Conservation (phyloP, 2,888 invertebrate species). For the Metellina segmentata region DNA sequence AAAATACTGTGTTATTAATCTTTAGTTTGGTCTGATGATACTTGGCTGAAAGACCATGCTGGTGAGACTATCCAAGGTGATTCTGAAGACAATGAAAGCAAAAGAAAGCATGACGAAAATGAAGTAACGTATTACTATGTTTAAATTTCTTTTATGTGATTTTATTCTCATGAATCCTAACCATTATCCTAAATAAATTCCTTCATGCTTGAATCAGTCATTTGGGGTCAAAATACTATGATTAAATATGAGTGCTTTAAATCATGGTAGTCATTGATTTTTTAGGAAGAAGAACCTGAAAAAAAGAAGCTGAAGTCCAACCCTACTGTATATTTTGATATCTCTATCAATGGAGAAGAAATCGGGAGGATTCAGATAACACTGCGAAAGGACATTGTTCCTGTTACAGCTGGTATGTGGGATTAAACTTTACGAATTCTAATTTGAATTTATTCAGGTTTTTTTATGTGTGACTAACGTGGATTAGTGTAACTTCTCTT, state of each 20-base stretch:
- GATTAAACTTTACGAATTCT: too few species aligned
- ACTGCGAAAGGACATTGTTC: slow-evolving; percentile 94
- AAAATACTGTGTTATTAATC: not conserved
- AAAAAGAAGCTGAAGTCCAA: slow-evolving; percentile 78
- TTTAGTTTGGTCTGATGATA: slow-evolving; percentile 97
- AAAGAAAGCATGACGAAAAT: slow-evolving; percentile 78
- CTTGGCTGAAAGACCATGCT: slow-evolving; percentile 98
- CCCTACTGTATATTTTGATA: slow-evolving; percentile 95
- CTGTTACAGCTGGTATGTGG: slow-evolving; percentile 87
- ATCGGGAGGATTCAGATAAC: slow-evolving; percentile 95
- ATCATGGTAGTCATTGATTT: not conserved
- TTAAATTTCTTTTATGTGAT: too few species aligned
- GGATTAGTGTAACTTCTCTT: too few species aligned
- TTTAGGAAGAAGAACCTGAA: slow-evolving; percentile 80
- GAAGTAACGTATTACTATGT: slow-evolving; percentile 48
- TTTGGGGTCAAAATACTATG: too few species aligned
- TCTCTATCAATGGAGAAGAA: slow-evolving; percentile 93
- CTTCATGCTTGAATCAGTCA: too few species aligned
- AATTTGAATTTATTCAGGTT: too few species aligned
- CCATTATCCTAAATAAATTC: too few species aligned
- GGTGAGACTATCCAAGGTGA: slow-evolving; percentile 87
- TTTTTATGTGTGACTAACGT: too few species aligned
- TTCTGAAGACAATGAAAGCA: slow-evolving; percentile 78
- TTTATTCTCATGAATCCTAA: too few species aligned
- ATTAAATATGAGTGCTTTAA: too few species aligned